phyloP scores from a whole-genome alignment of 2,113 vertebrate genomes.

The Dunckerocampus dactyliophorus region DNA sequence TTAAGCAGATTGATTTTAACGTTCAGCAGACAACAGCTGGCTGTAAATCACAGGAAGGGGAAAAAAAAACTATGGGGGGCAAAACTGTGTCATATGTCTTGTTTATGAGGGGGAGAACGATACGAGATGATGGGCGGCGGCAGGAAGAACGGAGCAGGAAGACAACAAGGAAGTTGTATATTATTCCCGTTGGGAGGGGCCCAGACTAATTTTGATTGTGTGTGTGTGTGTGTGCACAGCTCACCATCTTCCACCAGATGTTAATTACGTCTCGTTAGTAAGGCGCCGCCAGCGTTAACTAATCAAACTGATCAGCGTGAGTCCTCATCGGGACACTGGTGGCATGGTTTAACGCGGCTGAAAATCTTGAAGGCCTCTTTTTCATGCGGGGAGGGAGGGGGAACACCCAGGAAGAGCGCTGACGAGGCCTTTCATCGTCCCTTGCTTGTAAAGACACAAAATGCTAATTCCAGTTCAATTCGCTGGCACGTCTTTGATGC shows the following conservation, averaged over 20 bases:
- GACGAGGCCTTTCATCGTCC: conserved; percentile 10
- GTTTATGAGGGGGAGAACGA: conserved; percentile 62
- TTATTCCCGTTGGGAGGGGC: conserved; percentile 24
- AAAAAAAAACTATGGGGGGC: conserved; percentile 35
- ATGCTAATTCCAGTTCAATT: conserved; percentile 21
- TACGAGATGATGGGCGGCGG: conserved; percentile 28
- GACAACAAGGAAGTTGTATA: conserved; percentile 33
- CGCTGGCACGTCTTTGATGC: conserved; percentile 11
- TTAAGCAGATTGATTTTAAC: conserved; percentile 72
- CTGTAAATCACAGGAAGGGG: conserved; percentile 52
- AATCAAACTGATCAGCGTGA: conserved; percentile 71
- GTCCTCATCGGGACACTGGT: conserved; percentile 27
- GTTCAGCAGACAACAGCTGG: conserved; percentile 50
- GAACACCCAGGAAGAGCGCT: conserved; percentile 7
- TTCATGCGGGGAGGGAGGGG: not conserved
- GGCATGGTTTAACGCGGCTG: conserved; percentile 39
- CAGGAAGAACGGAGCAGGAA: conserved; percentile 35
- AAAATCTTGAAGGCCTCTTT: not conserved
- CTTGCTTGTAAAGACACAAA: conserved; percentile 5
- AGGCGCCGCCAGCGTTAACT: conserved; percentile 59
- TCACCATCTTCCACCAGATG: conserved; percentile 11
- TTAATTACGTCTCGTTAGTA: conserved; percentile 68
- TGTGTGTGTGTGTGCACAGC: no score
- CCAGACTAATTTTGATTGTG: not conserved
- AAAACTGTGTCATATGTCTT: conserved; percentile 60